A percentile compares a stretch with the other conserved stretches of the same genome.
Evolutionary conservation across 2,113 vertebrate species (phyloP).

Genomic region (Hippocampus abdominalis): DNA sequence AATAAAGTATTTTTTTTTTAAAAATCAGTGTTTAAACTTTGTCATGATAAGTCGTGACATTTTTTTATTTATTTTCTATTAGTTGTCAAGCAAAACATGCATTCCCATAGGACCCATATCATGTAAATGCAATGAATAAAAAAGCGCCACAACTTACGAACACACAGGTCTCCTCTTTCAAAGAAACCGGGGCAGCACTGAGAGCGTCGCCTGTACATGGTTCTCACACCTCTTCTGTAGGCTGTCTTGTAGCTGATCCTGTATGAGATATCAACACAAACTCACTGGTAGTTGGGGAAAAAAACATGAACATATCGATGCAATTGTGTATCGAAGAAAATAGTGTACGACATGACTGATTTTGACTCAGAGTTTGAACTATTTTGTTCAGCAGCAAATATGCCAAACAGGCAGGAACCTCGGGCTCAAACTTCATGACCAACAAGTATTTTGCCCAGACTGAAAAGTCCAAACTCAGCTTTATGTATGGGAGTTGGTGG

Average conservation of each 20-base stretch:
- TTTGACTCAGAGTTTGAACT: not conserved
- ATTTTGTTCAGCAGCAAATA: not conserved
- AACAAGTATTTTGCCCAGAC: no score
- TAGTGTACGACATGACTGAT: not conserved
- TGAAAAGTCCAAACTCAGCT: no score
- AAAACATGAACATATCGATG: not conserved
- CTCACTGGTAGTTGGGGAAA: not conserved
- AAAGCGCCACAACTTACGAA: slow-evolving; percentile 73
- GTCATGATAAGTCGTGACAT: no score
- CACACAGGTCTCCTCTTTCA: slow-evolving; percentile 84
- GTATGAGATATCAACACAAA: slow-evolving; percentile 7
- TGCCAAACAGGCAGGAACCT: no score
- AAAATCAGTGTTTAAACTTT: no score
- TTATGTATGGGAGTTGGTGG: no score
- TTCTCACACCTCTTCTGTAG: slow-evolving; percentile 86
- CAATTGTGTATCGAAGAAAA: not conserved
- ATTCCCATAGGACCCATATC: not conserved
- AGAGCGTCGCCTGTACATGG: slow-evolving; percentile 88
- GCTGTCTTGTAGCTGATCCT: slow-evolving; percentile 85
- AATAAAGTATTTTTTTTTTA: no score
- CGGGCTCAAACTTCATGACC: no score
- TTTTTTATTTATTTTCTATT: not conserved
- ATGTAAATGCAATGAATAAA: not conserved
- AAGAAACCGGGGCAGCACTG: slow-evolving; percentile 93
- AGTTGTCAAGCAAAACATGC: not conserved